A percentile compares a stretch with the other conserved stretches of the same genome.
These are phyloP conservation scores for Shinisaurus crocodilurus DNA, from an alignment of 2,113 vertebrate genomes.

Conservation along the genomic window DNA sequence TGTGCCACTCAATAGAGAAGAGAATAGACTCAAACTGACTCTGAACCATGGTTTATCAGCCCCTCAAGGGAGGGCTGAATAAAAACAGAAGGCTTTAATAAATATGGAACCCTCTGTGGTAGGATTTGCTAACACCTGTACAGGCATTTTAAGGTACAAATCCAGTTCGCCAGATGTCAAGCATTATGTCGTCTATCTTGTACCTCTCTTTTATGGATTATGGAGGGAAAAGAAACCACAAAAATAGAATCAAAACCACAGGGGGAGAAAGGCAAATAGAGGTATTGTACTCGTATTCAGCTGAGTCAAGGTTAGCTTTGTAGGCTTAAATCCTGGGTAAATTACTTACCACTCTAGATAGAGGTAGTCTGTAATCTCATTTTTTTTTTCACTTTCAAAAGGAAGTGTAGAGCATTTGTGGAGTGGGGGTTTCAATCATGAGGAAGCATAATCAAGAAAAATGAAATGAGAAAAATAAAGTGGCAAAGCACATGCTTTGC, in stretches of 20 bases:
- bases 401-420: conserved; percentile 1
- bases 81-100: conserved; percentile 70
- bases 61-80: conserved; percentile 52
- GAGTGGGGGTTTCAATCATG: conserved; percentile 9
- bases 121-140: conserved; percentile 62
- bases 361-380: not conserved
- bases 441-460: conserved; percentile 1
- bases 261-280: not conserved
- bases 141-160: conserved; percentile 65
- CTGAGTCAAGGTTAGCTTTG: conserved; percentile 35
- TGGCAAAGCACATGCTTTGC: too few relatives aligned
- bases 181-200: conserved; percentile 55
- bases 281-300: not conserved
- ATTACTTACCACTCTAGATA: conserved; percentile 12
- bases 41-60: conserved; percentile 59
- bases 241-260: conserved; percentile 39
- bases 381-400: conserved; percentile 14
- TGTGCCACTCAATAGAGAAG: conserved; percentile 79
- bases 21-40: conserved; percentile 72
- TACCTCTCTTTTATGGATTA: conserved; percentile 24
- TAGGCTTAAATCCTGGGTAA: conserved; percentile 26
- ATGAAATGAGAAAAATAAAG: not conserved
- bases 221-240: conserved; percentile 11
- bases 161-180: conserved; percentile 37
- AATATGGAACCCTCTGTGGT: conserved; percentile 42